Evolutionary conservation across 1,140 invertebrate genomes (phyloP), one percentile per base, ranked within the genome.

Genomic region (Tetramorium simillimum): DNA sequence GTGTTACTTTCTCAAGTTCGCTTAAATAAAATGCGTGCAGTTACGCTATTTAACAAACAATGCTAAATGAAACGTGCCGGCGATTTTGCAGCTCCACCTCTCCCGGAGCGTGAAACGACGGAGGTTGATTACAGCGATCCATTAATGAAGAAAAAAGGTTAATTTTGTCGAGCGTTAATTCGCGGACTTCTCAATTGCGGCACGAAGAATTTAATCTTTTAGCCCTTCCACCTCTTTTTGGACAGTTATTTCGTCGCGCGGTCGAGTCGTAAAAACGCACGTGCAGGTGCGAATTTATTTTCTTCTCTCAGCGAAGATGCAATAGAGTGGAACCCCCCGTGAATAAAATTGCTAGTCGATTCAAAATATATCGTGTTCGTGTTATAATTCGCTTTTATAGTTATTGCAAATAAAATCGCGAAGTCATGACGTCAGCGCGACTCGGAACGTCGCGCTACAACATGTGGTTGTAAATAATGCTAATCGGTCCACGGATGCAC

Each of bases 121-220:
- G 18, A 21, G 24, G 21, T 43, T 69, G n/a, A 81, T 70, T 53
- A 69, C 40, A 18, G 24, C 2, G 9, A 28, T 56, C 40, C n/a
- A 40, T 65, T 65, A 49, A 78, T 65, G 40, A 40, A 81, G 51
- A 70, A 69, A 43, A 81, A 67, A 24, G 9, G 3, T 51, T 70
- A 6, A 81, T 81, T 53, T 21, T 2, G 53, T 33, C 21, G n/a
- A 21, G n/a, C 24, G 21, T 62, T 53, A 77, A 62, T 43, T 77
- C 3, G 40, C 18, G 7, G 2, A 53, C 46, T 28, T 65, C n/a
- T 81, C n/a, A 51, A 40, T 70, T 53, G 37, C 46, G 40, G 12
- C 12, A 40, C 21, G 46, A 37, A 6, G 21, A 70, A 43, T 69
- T 81, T 70, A 56, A 81, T 69, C 63, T 40, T 51, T 69, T 70